Conservation (phyloP, 2,113 vertebrate species). For the Macrotis lagotis region DNA sequence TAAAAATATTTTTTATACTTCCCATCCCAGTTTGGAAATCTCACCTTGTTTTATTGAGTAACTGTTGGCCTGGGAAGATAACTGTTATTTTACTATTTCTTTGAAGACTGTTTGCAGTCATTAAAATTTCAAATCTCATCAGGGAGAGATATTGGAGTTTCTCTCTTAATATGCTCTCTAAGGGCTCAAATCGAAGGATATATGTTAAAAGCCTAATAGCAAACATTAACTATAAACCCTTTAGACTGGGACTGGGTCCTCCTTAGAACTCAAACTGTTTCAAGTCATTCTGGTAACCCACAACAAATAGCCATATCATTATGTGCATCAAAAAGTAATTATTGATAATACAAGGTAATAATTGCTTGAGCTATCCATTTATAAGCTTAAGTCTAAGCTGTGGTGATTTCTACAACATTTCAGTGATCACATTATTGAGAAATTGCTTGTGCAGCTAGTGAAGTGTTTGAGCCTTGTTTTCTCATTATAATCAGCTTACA, state of each 20-base stretch:
- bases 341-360: background rate
- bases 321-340: background rate
- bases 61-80: slow-evolving; percentile 11
- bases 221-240: background rate
- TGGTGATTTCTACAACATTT: background rate
- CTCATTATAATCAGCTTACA: background rate
- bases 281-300: background rate
- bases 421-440: background rate
- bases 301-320: background rate
- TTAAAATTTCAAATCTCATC: slow-evolving; percentile 37
- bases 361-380: background rate
- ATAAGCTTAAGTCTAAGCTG: background rate
- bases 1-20: background rate
- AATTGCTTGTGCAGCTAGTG: background rate
- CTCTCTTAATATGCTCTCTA: slow-evolving; percentile 9
- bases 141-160: slow-evolving; percentile 17
- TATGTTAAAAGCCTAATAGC: background rate
- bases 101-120: background rate
- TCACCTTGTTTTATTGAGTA: slow-evolving; percentile 16
- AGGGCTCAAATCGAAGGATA: slow-evolving; percentile 2
- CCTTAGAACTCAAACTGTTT: background rate
- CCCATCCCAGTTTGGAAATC: background rate
- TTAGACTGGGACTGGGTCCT: background rate
- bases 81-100: background rate
- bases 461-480: background rate